Percentiles rank a stretch among this genome's conserved stretches.
These are phyloP conservation scores for Dromaius novaehollandiae DNA, from an alignment of 2,113 vertebrate genomes.

Conservation along the genomic window DNA sequence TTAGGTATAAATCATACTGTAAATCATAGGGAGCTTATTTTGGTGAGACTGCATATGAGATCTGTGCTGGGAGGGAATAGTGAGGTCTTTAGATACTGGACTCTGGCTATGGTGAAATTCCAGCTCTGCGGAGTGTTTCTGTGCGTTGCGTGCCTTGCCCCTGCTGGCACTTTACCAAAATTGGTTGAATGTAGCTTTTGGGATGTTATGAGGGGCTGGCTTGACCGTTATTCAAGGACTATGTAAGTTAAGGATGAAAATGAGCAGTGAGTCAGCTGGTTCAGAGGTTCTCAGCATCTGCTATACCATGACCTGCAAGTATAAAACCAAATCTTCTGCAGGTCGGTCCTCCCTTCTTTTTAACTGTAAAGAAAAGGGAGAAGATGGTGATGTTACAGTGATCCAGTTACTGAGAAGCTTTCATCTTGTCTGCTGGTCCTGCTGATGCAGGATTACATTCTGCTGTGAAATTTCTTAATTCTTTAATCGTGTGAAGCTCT, in stretches of 20 bases:
- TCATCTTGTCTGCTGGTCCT: not conserved
- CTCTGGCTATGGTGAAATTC: not conserved
- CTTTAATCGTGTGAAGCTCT: not conserved
- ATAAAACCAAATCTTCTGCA: not conserved
- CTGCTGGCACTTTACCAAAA: not conserved
- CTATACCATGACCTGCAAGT: not conserved
- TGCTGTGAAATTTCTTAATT: conserved; percentile 31
- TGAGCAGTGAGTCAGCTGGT: not conserved
- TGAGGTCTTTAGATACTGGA: not conserved
- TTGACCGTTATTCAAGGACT: not conserved
- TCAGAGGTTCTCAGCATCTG: not conserved
- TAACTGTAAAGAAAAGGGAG: not conserved
- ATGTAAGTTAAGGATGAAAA: not conserved
- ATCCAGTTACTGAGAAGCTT: conserved; percentile 40
- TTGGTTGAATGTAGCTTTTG: not conserved
- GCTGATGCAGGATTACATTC: not conserved
- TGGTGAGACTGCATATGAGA: not conserved
- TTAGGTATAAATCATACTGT: not conserved
- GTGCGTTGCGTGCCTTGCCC: fast-evolving
- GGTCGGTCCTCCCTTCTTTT: not conserved
- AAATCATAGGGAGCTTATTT: not conserved
- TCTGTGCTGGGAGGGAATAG: not conserved
- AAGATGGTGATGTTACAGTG: conserved; percentile 13
- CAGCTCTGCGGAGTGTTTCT: not conserved
- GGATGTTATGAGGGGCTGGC: not conserved